These are phyloP conservation scores for Xiphophorus maculatus DNA, from an alignment of 2,113 vertebrate species.

Conservation along the genomic window DNA sequence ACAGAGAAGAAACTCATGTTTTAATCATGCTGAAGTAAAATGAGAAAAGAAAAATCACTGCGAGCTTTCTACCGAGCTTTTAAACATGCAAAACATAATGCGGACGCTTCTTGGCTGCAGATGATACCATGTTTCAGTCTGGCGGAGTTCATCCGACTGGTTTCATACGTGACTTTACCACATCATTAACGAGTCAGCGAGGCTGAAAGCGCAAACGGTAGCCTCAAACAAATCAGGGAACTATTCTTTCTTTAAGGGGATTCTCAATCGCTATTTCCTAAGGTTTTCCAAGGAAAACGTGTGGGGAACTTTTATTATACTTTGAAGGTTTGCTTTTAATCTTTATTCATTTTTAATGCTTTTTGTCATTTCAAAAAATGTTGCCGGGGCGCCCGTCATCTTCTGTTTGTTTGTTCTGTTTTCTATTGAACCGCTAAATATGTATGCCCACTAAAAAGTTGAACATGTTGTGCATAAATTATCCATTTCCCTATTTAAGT, in stretches of 20 bases:
- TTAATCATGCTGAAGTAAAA: constrained; percentile 42
- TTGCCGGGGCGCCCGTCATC: neutral
- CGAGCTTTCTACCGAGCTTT: constrained; percentile 19
- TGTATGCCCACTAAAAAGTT: neutral
- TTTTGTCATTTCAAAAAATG: neutral
- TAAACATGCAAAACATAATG: constrained; percentile 42
- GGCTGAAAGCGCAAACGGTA: constrained; percentile 44
- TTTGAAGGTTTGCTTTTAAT: neutral
- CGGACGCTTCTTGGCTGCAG: constrained; percentile 35
- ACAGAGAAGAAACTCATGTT: constrained; percentile 34
- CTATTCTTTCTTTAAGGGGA: constrained; percentile 9
- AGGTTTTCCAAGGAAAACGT: neutral
- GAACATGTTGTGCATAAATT: neutral
- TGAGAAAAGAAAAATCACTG: constrained; percentile 30
- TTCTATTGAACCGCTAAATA: neutral
- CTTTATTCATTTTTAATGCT: neutral
- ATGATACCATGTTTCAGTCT: constrained; percentile 54
- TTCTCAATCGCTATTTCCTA: constrained; percentile 35
- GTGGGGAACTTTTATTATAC: neutral
- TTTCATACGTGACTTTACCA: constrained; percentile 66
- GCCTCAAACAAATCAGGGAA: constrained; percentile 21
- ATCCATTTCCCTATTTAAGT: neutral
- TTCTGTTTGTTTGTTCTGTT: neutral
- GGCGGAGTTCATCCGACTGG: constrained; percentile 48
- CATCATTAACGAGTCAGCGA: constrained; percentile 71